These are phyloP conservation scores for Sorex araneus DNA, from an alignment of 2,113 vertebrate species.

Conservation along the genomic window DNA sequence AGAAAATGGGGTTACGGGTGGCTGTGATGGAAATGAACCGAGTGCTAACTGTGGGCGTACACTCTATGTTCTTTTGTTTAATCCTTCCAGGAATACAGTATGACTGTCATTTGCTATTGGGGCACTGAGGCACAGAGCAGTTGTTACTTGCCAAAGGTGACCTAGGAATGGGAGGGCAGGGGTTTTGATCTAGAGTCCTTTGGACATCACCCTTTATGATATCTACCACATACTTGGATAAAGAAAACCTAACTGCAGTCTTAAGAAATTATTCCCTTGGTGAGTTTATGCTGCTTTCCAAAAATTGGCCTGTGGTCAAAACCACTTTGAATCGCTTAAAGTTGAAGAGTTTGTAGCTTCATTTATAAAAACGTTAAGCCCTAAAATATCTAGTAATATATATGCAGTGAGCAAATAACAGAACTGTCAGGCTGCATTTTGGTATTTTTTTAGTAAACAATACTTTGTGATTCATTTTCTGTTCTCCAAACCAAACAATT, in stretches of 20 bases:
- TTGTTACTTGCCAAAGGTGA: conserved; percentile 18
- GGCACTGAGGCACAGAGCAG: neutral
- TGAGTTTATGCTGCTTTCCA: conserved; percentile 29
- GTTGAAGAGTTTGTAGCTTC: neutral
- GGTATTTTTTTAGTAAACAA: neutral
- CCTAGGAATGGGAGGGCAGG: no score
- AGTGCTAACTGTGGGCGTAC: conserved; percentile 8
- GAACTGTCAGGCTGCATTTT: conserved; percentile 8
- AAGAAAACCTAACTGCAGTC: neutral
- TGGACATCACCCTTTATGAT: neutral
- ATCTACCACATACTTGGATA: neutral
- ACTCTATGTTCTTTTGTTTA: conserved; percentile 21
- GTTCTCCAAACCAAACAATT: neutral
- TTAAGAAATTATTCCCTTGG: conserved; percentile 16
- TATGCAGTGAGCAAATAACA: conserved; percentile 15
- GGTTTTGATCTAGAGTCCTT: neutral
- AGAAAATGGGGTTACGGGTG: conserved; percentile 9
- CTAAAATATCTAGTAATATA: conserved; percentile 2
- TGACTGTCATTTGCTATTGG: neutral
- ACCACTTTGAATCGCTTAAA: conserved; percentile 16
- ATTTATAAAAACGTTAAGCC: conserved; percentile 34
- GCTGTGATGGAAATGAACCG: conserved; percentile 28
- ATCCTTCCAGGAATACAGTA: conserved; percentile 14
- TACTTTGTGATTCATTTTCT: conserved; percentile 31
- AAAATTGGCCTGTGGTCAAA: neutral